These are phyloP conservation scores for Archilochus colubris DNA, from an alignment of 2,113 vertebrate genomes.

Conservation along the genomic window DNA sequence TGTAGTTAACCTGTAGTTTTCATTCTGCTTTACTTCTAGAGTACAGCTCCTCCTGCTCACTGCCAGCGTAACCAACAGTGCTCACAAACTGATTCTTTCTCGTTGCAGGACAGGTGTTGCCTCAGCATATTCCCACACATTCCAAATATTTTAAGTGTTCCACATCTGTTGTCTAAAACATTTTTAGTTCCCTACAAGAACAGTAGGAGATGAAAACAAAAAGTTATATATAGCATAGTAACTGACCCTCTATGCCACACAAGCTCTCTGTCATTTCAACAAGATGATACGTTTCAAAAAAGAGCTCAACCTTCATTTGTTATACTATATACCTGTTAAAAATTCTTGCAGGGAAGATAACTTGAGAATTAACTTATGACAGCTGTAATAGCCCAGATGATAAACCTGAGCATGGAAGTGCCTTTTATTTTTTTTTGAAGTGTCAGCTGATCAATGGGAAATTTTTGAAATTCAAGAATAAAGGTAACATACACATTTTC, in stretches of 20 bases:
- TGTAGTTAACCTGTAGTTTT: neutral
- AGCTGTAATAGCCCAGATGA: slow-evolving; percentile 33
- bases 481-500: neutral
- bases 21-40: neutral
- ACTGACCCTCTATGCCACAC: slow-evolving; percentile 43
- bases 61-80: neutral
- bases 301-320: neutral
- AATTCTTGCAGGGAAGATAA: slow-evolving; percentile 24
- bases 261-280: slow-evolving; percentile 13
- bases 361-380: slow-evolving; percentile 37
- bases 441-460: neutral
- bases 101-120: slow-evolving; percentile 67
- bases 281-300: slow-evolving; percentile 9
- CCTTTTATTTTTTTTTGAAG: too few relatives aligned
- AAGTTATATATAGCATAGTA: slow-evolving; percentile 42
- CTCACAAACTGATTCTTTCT: neutral
- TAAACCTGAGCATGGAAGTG: neutral
- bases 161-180: slow-evolving; percentile 60
- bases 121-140: slow-evolving; percentile 55
- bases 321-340: neutral
- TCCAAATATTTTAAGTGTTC: slow-evolving; percentile 59
- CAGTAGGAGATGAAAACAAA: slow-evolving; percentile 41
- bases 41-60: neutral
- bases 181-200: slow-evolving; percentile 50
- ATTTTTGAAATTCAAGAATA: neutral